Conservation (phyloP, 2,113 vertebrate species). For the Phalacrocorax brasilianus region DNA sequence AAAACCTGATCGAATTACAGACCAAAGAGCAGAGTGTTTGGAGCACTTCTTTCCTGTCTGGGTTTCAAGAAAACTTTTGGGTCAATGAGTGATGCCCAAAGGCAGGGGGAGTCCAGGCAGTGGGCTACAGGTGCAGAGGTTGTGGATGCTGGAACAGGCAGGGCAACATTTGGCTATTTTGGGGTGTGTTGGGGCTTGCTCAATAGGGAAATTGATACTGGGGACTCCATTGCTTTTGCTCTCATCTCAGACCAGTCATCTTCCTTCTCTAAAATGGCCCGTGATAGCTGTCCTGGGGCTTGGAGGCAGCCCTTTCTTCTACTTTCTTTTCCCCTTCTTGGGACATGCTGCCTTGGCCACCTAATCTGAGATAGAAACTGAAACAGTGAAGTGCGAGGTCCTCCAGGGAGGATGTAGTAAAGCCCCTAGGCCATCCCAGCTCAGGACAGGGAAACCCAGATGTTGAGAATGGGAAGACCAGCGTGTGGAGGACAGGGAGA, state of each 20-base stretch:
- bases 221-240: neutral
- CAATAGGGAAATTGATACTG: neutral
- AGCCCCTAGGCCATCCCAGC: accelerated
- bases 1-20: neutral
- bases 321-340: neutral
- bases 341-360: neutral
- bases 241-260: neutral
- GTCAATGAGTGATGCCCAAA: neutral
- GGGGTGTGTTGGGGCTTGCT: neutral
- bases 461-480: neutral
- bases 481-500: neutral
- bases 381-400: neutral
- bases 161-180: neutral
- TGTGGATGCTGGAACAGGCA: neutral
- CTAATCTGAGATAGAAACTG: neutral
- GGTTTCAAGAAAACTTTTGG: neutral
- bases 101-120: neutral
- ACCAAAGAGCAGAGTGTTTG: neutral
- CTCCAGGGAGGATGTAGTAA: neutral
- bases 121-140: neutral
- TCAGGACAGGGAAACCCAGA: neutral
- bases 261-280: neutral
- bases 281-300: neutral
- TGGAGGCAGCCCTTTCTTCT: neutral
- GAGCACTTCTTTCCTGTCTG: neutral